These are phyloP conservation scores for Paedocypris micromegethes DNA, from an alignment of 2,797 vertebrate species.

Conservation along the genomic window DNA sequence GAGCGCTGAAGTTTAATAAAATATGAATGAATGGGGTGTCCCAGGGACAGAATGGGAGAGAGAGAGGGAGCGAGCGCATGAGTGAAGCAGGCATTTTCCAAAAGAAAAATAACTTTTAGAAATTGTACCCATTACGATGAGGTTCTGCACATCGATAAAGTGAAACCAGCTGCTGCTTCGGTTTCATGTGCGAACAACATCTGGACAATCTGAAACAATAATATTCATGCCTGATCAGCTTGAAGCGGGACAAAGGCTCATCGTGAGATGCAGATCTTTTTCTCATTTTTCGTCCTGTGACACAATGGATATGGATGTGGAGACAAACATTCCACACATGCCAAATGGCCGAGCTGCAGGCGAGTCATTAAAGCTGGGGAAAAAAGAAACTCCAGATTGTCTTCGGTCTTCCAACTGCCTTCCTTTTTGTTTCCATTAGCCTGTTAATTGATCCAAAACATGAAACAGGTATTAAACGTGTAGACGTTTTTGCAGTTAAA, in stretches of 20 bases:
- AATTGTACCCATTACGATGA: slow-evolving; percentile 55
- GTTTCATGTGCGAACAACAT: slow-evolving; percentile 44
- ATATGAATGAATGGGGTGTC: slow-evolving; percentile 77
- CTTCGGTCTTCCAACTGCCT: slow-evolving; percentile 65
- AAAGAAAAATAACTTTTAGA: slow-evolving; percentile 53
- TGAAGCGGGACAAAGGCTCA: slow-evolving; percentile 55
- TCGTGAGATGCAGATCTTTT: slow-evolving; percentile 37
- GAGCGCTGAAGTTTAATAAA: slow-evolving; percentile 79
- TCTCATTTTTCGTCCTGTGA: slow-evolving; percentile 58
- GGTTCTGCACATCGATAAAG: slow-evolving; percentile 61
- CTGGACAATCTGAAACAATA: slow-evolving; percentile 57
- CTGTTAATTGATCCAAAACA: slow-evolving; percentile 75
- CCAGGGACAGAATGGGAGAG: slow-evolving; percentile 58
- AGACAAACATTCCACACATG: slow-evolving; percentile 76
- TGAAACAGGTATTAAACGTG: slow-evolving; percentile 66
- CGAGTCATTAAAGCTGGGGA: slow-evolving; percentile 73
- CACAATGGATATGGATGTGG: slow-evolving; percentile 71
- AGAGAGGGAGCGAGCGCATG: slow-evolving; percentile 48
- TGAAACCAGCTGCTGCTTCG: slow-evolving; percentile 62
- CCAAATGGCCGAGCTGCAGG: slow-evolving; percentile 72
- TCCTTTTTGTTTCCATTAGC: slow-evolving; percentile 67
- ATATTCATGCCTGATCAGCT: slow-evolving; percentile 55
- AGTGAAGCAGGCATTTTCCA: slow-evolving; percentile 46
- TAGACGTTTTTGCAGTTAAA: slow-evolving; percentile 53
- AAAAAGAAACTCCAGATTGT: slow-evolving; percentile 67